These are phyloP conservation scores for Euplagia quadripunctaria DNA, from an alignment of 2,888 invertebrate species.

Conservation along the genomic window DNA sequence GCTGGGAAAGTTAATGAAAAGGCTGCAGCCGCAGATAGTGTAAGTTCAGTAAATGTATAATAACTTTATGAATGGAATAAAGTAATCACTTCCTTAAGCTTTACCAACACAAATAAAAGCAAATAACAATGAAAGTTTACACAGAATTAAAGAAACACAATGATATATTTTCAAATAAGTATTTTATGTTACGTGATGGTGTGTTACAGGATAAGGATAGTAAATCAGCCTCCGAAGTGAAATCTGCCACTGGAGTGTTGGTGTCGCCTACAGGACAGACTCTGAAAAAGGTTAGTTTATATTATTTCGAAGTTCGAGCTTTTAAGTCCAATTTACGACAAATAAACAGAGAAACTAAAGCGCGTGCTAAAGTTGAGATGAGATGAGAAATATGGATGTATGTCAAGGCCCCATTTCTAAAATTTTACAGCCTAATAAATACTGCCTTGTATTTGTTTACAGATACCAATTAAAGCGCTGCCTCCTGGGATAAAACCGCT, in stretches of 20 bases:
- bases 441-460: conserved; percentile 31
- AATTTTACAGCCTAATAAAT: not conserved
- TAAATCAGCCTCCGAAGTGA: conserved; percentile 33
- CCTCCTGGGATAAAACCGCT: conserved; percentile 81
- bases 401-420: not conserved
- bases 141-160: not conserved
- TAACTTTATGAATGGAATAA: too few relatives aligned
- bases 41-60: conserved; percentile 6
- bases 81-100: too few relatives aligned
- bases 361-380: not conserved
- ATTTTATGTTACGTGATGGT: not conserved
- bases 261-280: conserved; percentile 78
- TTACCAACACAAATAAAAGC: too few relatives aligned
- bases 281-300: conserved; percentile 73
- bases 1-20: conserved; percentile 31
- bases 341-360: not conserved
- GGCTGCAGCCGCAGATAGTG: conserved; percentile 13
- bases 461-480: conserved; percentile 76
- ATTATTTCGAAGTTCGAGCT: not conserved
- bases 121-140: too few relatives aligned
- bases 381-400: too few relatives aligned
- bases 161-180: not conserved
- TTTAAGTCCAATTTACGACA: not conserved
- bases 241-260: conserved; percentile 48
- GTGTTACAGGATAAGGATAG: conserved; percentile 47